Conservation (phyloP, 1,140 invertebrate genomes). For the Zaprionus tsacasi region DNA sequence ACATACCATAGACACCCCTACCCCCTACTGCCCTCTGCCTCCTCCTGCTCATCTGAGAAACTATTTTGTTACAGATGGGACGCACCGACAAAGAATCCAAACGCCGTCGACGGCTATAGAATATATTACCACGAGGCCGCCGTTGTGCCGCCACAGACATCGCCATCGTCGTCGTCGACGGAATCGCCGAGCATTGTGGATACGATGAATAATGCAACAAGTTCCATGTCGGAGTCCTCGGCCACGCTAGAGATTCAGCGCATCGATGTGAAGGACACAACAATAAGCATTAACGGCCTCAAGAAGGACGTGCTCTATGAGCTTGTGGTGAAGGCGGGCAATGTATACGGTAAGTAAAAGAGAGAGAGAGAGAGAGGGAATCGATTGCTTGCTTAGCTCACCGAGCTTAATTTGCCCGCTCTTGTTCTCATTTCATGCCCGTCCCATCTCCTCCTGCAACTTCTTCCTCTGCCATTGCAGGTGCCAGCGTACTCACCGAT, state of each 20-base stretch:
- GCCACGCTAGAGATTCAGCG: conserved; percentile 85
- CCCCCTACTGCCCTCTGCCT: too few relatives aligned
- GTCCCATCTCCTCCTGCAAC: neutral
- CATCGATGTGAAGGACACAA: conserved; percentile 89
- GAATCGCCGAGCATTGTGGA: conserved; percentile 49
- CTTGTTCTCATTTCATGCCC: conserved; percentile 33
- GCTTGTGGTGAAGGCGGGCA: conserved; percentile 92
- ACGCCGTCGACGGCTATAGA: conserved; percentile 92
- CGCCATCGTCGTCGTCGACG: conserved; percentile 15
- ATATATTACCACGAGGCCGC: conserved; percentile 87
- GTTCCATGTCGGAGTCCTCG: conserved; percentile 49
- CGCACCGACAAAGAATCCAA: conserved; percentile 91
- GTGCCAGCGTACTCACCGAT: conserved; percentile 89
- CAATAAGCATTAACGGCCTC: conserved; percentile 88
- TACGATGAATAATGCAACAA: conserved; percentile 81
- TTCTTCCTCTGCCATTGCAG: conserved; percentile 74
- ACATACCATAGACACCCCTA: neutral
- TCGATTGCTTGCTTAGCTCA: conserved; percentile 16
- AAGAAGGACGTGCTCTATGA: conserved; percentile 91
- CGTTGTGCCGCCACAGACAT: conserved; percentile 61
- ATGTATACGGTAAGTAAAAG: conserved; percentile 86
- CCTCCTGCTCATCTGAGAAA: conserved; percentile 53
- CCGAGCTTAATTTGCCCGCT: conserved; percentile 60
- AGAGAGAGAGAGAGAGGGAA: conserved; percentile 41
- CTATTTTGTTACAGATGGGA: conserved; percentile 88